Evolutionary conservation across 2,797 vertebrate genomes (phyloP).

Genomic region (Thalassophryne amazonica): DNA sequence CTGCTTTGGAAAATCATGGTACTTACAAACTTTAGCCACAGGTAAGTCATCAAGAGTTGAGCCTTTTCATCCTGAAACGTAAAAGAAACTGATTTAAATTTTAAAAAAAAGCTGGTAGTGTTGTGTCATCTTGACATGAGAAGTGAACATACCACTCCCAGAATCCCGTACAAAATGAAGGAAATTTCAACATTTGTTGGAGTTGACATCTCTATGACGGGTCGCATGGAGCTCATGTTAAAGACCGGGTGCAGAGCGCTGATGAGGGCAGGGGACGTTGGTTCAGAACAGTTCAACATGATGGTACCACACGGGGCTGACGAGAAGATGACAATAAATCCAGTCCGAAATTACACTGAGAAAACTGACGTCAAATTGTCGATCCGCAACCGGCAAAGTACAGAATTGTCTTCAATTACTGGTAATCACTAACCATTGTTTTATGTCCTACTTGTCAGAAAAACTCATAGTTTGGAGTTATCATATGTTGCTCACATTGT

Average conservation of each 20-base stretch:
- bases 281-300: constrained; percentile 53
- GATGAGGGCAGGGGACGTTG: constrained; percentile 49
- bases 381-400: background rate
- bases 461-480: background rate
- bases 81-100: background rate
- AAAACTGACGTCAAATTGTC: too few species aligned
- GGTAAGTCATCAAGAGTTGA: constrained; percentile 71
- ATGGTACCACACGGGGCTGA: constrained; percentile 27
- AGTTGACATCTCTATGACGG: constrained; percentile 45
- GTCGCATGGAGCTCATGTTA: constrained; percentile 58
- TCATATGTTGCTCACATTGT: background rate
- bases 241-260: constrained; percentile 55
- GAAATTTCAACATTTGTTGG: constrained; percentile 47
- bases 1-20: background rate
- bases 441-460: background rate
- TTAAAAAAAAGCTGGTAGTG: background rate
- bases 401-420: background rate
- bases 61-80: constrained; percentile 73
- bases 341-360: background rate
- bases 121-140: background rate
- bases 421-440: background rate
- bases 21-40: constrained; percentile 72
- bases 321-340: background rate
- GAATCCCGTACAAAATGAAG: constrained; percentile 73
- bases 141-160: constrained; percentile 70